Evolutionary conservation across 2,113 vertebrate species (phyloP), one percentile per base, ranked within the genome.

Genomic region (Chrysochloris asiatica): DNA sequence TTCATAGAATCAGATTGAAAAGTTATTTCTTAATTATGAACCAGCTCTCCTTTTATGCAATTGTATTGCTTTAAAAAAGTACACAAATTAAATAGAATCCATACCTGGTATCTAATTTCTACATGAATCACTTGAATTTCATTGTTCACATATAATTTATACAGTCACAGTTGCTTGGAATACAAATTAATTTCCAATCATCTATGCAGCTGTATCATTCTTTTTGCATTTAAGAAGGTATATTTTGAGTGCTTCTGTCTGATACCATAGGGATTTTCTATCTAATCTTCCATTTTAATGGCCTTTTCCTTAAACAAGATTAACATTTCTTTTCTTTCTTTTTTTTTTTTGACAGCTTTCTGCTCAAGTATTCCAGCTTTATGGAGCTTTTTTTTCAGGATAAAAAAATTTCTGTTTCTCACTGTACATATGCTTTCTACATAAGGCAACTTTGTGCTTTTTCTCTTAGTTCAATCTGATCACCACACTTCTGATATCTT

Each of bases 111-210:
- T 87, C 54, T 92, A 86, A 92, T 90, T 21, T 91, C 81, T 94
- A 86, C 63, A 63, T 83, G 67, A 95, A 84, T 83, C 89, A 89
- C 36, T 76, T 95, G 89, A 43, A 90, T 92, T 96, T 36, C 48
- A 76, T 78, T 96, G 95, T 88, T 47, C 61, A 92, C 41, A 52
- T 84, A 82, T 65, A 83, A 67, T 43, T 59, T 56, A 92, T 28
- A 88, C 41, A 63, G 1, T 2, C 14, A 38, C 19, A 9, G 28
- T 38, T 96, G 43, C 69, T 80, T 88, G 69, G 88, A 63, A 50
- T 78, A 33, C 11, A 95, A 30, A 95, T 95, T 95, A 87, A 61
- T 73, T 80, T 95, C 47, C 24, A 86, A 36, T 41, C 16, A 28
- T 56, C 38, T 78, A 17, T 50, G 48, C 48, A 50, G 48, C 16